A percentile compares a stretch with the other conserved stretches of the same genome.
These are phyloP conservation scores for Hemibagrus guttatus DNA, from an alignment of 2,797 vertebrate genomes.

Conservation along the genomic window DNA sequence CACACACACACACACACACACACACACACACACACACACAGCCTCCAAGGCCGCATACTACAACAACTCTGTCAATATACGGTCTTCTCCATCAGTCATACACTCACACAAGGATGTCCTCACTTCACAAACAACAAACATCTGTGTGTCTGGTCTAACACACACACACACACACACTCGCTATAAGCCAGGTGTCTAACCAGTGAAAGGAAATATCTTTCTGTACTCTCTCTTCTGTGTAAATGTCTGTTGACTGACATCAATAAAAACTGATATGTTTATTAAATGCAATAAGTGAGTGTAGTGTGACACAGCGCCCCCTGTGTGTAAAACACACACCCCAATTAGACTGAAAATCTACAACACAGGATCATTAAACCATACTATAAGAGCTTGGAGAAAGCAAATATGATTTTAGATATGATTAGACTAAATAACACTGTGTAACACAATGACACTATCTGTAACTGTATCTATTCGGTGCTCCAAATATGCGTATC, in stretches of 20 bases:
- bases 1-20: background rate
- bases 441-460: too few relatives aligned
- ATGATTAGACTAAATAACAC: background rate
- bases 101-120: slow-evolving; percentile 35
- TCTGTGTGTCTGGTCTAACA: slow-evolving; percentile 34
- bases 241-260: slow-evolving; percentile 12
- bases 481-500: background rate
- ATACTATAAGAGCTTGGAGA: background rate
- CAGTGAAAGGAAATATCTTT: slow-evolving; percentile 48
- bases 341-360: background rate
- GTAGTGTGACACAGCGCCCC: slow-evolving; percentile 9
- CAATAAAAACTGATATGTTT: background rate
- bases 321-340: background rate
- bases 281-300: background rate
- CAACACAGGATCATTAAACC: background rate
- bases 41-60: slow-evolving; percentile 54
- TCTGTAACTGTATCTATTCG: background rate
- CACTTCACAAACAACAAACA: slow-evolving; percentile 49
- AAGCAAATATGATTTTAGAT: background rate
- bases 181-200: slow-evolving; percentile 26
- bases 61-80: slow-evolving; percentile 12
- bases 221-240: slow-evolving; percentile 3
- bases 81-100: slow-evolving; percentile 14
- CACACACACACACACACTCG: slow-evolving; percentile 11
- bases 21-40: slow-evolving; percentile 31